phyloP scores from a whole-genome alignment of 2,113 vertebrate species.

The Cyphomyrus plagiostoma region DNA sequence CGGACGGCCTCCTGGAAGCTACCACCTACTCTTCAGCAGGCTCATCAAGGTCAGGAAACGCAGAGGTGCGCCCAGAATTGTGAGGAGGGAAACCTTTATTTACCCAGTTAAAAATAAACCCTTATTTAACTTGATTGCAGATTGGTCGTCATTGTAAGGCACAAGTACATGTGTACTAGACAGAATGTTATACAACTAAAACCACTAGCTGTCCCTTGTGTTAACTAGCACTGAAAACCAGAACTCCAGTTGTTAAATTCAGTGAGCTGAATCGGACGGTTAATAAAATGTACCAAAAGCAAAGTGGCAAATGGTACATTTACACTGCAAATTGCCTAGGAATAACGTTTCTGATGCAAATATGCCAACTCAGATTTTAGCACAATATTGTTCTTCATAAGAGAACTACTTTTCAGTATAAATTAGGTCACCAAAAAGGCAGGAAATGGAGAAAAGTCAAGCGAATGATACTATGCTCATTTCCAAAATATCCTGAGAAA shows the following conservation, averaged over 20 bases:
- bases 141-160: background rate
- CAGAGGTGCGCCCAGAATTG: background rate
- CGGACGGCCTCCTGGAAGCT: background rate
- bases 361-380: background rate
- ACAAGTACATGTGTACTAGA: background rate
- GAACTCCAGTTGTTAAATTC: background rate
- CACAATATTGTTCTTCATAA: background rate
- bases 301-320: background rate
- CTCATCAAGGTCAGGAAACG: background rate
- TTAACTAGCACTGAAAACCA: background rate
- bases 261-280: background rate
- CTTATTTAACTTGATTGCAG: background rate
- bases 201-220: background rate
- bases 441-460: background rate
- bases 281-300: background rate
- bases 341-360: background rate
- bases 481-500: constrained; percentile 5
- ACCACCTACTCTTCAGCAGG: background rate
- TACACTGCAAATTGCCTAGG: background rate
- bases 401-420: background rate
- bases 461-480: background rate
- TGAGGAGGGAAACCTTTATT: background rate
- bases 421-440: background rate
- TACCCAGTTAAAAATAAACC: background rate
- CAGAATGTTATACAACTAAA: background rate